These are phyloP conservation scores for Solea senegalensis DNA, from an alignment of 2,113 vertebrate genomes.

Conservation along the genomic window DNA sequence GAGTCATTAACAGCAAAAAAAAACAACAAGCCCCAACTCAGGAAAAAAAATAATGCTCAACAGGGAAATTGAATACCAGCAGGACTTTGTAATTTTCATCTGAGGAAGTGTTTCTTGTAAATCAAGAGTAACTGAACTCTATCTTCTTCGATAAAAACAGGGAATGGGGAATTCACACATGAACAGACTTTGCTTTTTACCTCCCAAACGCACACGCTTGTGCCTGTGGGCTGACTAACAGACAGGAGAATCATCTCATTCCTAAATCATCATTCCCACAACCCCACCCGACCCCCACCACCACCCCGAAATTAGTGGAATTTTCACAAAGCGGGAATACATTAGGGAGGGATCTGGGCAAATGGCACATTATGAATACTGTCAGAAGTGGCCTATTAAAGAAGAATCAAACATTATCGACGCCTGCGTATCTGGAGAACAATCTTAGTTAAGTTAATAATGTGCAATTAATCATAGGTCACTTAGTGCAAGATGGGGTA, in stretches of 20 bases:
- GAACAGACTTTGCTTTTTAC: slow-evolving; percentile 54
- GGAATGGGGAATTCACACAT: slow-evolving; percentile 61
- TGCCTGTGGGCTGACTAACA: slow-evolving; percentile 49
- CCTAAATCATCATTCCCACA: slow-evolving; percentile 21
- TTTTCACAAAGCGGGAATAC: slow-evolving; percentile 70
- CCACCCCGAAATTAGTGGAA: slow-evolving; percentile 63
- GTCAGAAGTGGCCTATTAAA: slow-evolving; percentile 81
- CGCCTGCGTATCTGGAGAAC: slow-evolving; percentile 74
- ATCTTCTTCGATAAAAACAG: slow-evolving; percentile 13
- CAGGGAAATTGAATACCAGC: neutral
- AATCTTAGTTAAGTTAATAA: slow-evolving; percentile 80
- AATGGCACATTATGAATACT: slow-evolving; percentile 79
- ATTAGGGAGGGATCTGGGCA: slow-evolving; percentile 72
- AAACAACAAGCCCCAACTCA: neutral
- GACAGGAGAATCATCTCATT: slow-evolving; percentile 44
- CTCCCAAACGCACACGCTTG: slow-evolving; percentile 22
- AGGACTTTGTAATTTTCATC: neutral
- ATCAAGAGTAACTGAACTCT: slow-evolving; percentile 16
- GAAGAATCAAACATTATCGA: slow-evolving; percentile 75
- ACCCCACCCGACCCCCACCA: slow-evolving; percentile 27
- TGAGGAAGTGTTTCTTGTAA: slow-evolving; percentile 4
- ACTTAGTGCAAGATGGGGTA: slow-evolving; percentile 67
- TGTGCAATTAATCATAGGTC: slow-evolving; percentile 80
- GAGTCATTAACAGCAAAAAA: slow-evolving; percentile 11
- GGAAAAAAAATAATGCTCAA: slow-evolving; percentile 4